Percentiles rank a stretch among this genome's conserved stretches.
Conservation (phyloP, 64 coral and sea anemone genomes). For the Pachyseris speciosa region DNA sequence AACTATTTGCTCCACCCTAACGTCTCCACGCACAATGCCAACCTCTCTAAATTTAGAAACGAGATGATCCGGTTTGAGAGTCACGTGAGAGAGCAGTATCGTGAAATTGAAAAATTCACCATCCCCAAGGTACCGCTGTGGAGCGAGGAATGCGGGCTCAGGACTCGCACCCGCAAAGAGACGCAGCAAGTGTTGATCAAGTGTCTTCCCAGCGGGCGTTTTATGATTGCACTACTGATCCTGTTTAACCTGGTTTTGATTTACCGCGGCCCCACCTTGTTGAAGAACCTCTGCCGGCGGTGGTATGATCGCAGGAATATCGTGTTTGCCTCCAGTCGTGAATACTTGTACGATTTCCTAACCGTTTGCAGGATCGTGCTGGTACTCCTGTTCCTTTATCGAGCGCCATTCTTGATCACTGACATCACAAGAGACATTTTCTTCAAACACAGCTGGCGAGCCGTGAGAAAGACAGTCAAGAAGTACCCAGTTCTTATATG, state of each 20-base stretch:
- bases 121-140: conserved; percentile 88
- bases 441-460: conserved; percentile 87
- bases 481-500: conserved; percentile 78
- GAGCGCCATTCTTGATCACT: conserved; percentile 88
- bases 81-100: conserved; percentile 50
- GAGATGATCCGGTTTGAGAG: conserved; percentile 86
- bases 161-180: conserved; percentile 75
- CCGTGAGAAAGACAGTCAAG: conserved; percentile 86
- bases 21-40: conserved; percentile 74
- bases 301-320: conserved; percentile 94
- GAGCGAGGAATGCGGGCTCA: conserved; percentile 73
- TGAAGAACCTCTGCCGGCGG: conserved; percentile 74
- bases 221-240: conserved; percentile 71
- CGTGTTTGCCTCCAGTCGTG: conserved; percentile 66
- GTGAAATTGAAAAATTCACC: conserved; percentile 64
- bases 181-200: conserved; percentile 88
- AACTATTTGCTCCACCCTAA: conserved; percentile 72
- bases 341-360: conserved; percentile 83
- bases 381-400: conserved; percentile 82
- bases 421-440: conserved; percentile 91
- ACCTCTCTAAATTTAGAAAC: conserved; percentile 74
- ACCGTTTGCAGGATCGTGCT: conserved; percentile 80
- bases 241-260: conserved; percentile 83
- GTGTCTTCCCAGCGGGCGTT: conserved; percentile 84
- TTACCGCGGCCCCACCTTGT: conserved; percentile 85